Base-by-base conservation (phyloP, 2,797 vertebrate genomes). In the Hippocampus kuda region DNA sequence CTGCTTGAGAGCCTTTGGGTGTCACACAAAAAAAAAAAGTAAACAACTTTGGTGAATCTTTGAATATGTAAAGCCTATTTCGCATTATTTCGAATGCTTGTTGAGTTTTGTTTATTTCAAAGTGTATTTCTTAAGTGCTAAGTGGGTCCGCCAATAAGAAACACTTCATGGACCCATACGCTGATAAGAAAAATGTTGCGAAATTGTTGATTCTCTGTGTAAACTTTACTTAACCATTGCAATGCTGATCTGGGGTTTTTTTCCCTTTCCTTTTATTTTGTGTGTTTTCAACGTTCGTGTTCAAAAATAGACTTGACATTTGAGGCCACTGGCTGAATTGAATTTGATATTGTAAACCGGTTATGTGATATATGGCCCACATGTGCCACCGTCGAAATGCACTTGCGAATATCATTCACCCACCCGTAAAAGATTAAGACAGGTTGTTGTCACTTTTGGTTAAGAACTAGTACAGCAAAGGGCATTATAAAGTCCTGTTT, bases 161-260 rank as follows among this genome's bases (percentile, higher is more conserved):
- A 34, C 57, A 30, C 57, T 13, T 2, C 44, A 5, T 65, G 63
- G 22, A 63, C 61, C 8, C 38, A 44, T 22, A 26, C 41, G 2
- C 63, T 65, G 63, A 65, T 65, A 65, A 48, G 63, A n/a, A 24
- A 24, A 24, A 44, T 27, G 63, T 65, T 65, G 63, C 42, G 63
- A 48, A 65, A 65, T 62, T 22, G 20, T 38, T 38, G 27, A 22
- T 38, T 22, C 16, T 4, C 11, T 22, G 34, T 20, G 59, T 27
- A 20, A 18, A 38, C 27, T 30, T 30, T 30, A 16, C 11, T 18
- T 3, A 9, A 62, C 18, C 3, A 60, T 2, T 62, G 34, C 34
- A 22, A 11, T 34, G 22, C 2, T 62, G 60, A 38, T n/a, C 22
- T 53, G 22, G n/a, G n/a, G n/a, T 53, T 3, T 53, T 53, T 53